These are phyloP conservation scores for Diadegma fenestrale DNA, from an alignment of 2,888 invertebrate species.

Conservation along the genomic window DNA sequence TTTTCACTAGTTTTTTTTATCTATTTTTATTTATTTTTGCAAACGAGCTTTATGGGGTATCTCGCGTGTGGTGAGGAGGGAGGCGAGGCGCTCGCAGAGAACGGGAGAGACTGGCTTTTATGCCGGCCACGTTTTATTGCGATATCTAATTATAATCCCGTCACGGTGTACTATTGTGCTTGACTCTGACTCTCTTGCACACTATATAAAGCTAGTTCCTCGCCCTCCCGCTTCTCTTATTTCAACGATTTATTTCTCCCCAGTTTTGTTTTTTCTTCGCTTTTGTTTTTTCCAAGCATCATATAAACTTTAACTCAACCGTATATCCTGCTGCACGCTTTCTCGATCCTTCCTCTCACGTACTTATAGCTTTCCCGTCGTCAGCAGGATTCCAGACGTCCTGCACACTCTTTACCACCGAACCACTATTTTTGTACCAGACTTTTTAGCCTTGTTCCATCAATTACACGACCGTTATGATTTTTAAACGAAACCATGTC, in stretches of 20 bases:
- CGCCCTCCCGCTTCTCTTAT: constrained; percentile 40
- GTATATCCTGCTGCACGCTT: constrained; percentile 51
- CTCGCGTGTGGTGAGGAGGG: constrained; percentile 37
- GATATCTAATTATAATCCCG: constrained; percentile 72
- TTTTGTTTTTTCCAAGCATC: constrained; percentile 38
- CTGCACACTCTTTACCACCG: constrained; percentile 25
- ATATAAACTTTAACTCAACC: constrained; percentile 56
- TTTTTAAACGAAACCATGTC: neutral
- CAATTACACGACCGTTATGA: neutral
- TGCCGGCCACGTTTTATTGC: constrained; percentile 73
- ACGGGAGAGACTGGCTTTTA: constrained; percentile 67
- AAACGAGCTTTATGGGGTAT: constrained; percentile 70
- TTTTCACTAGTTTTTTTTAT: constrained; percentile 20
- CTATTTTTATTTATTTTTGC: constrained; percentile 36
- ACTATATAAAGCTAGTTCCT: constrained; percentile 50
- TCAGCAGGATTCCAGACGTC: constrained; percentile 60
- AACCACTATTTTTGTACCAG: neutral
- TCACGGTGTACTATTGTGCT: constrained; percentile 67
- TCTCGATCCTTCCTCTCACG: constrained; percentile 55
- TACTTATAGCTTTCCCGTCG: constrained; percentile 58
- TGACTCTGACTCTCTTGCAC: constrained; percentile 59
- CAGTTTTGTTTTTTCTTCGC: constrained; percentile 12
- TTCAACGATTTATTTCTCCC: constrained; percentile 38
- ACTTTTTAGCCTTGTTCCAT: constrained; percentile 13
- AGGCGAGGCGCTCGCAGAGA: constrained; percentile 8